Evolutionary conservation across 92 coral and sea anemone species (phyloP), one percentile per base, ranked within the genome.

Genomic region (Siderastrea siderea): DNA sequence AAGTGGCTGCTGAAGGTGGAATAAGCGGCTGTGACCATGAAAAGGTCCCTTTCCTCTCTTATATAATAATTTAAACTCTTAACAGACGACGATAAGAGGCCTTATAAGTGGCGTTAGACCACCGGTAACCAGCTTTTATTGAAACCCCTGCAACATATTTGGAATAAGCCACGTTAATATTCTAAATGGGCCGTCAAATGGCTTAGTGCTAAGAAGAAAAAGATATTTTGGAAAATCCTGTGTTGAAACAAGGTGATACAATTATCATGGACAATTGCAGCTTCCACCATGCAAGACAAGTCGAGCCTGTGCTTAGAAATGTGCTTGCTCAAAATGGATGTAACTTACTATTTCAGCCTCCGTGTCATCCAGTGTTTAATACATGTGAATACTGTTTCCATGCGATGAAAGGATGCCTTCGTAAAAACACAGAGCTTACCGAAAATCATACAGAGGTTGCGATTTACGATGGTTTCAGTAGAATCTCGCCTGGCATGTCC

Each of bases 381-480:
- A 83, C 89, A 47, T 90, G 93, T 70, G 87, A 86, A 71, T 90
- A 70, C 38, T 85, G 93, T 16, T 90, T 90, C 49, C 72, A 75
- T 60, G 74, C 13, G 47, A 71, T 87, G 64, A 87, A 87, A 87
- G 78, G 86, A 43, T 47, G 84, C 15, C 78, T 89, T 55, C 84
- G 85, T 38, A 75, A 77, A 53, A 83, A 84, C 62, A 53, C 89
- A 9, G 64, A 76, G 10, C 80, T 83, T n/a, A 58, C 92, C 47
- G 89, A 89, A 83, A 49, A 54, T 38, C 71, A 83, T 54, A 89
- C 85, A 0, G 81, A 45, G 55, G 64, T 90, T 70, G 93, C 90
- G 38, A 85, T 90, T 84, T 85, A 49, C n/a, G 84, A 71, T 48
- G 93, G 82, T 7, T 69, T 78, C 26, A 81, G 84, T n/a, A 65